Percentiles rank a stretch among this genome's conserved stretches.
These are phyloP conservation scores for Caiman crocodilus DNA, from an alignment of 2,797 vertebrate species.

Conservation along the genomic window DNA sequence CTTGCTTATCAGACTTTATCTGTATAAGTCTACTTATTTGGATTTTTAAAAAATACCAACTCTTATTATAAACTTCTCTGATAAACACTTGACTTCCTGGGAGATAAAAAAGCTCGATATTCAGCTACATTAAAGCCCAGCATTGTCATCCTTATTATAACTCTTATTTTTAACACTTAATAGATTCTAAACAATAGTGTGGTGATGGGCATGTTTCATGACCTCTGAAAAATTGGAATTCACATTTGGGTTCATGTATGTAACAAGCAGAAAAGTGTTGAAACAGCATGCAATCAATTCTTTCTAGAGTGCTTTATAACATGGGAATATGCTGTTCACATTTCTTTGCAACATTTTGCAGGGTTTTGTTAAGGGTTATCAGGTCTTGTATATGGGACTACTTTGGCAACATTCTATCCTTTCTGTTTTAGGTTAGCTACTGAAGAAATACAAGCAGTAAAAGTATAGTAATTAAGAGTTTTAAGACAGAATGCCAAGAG, in stretches of 20 bases:
- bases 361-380: neutral
- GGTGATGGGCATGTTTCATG: neutral
- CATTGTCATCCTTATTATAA: neutral
- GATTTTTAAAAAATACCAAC: neutral
- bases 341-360: neutral
- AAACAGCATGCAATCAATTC: too few relatives aligned
- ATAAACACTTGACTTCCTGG: slow-evolving; percentile 4
- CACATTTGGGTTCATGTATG: neutral
- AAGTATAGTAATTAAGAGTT: neutral
- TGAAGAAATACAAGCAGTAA: neutral
- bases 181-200: neutral
- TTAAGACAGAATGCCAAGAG: neutral
- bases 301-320: too few relatives aligned
- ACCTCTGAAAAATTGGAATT: neutral
- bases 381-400: neutral
- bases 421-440: neutral
- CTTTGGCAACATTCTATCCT: neutral
- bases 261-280: neutral
- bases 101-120: slow-evolving; percentile 1
- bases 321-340: neutral
- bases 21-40: neutral
- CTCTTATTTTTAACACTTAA: neutral
- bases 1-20: neutral
- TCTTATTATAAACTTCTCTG: neutral
- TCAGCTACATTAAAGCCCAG: neutral